Base-by-base conservation (phyloP, 1,140 invertebrate genomes). In the Danaus melanippus region DNA sequence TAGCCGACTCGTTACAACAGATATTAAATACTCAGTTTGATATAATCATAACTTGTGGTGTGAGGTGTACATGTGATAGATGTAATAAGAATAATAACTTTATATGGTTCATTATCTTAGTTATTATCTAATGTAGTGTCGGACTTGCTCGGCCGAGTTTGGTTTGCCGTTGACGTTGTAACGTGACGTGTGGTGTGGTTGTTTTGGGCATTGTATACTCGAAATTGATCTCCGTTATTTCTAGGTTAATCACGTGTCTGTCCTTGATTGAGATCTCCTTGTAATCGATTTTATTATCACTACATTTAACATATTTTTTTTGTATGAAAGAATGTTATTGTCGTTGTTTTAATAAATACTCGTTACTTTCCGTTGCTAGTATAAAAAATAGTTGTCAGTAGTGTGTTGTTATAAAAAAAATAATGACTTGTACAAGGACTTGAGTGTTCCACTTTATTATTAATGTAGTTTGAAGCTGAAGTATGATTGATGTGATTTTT, bases 401-500 rank as follows among this genome's bases (percentile, higher is more conserved):
- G 21, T 32, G 21, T 7, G 21, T 32, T 32, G 21, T 3, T 32
- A 47, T 32, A n/a, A 12, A 17, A 46, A 9, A 46, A 1, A 1
- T 46, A 8, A 11, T 8, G 9, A 11, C 1, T 46, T 15, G 17
- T 9, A 12, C 12, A 11, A 9, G 10, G 8, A 44, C n/a, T 44
- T 11, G 12, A 11, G 12, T n/a, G 43, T 44, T 11, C 15, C 44
- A 46, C 9, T 12, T 12, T 9, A 46, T 46, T 9, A 56, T n/a
- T 40, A 39, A 44, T 42, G 42, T 45, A 12, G 45, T 44, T 32
- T 50, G 15, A 44, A 32, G 53, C 49, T 51, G 50, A 45, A 47
- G 50, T 57, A 47, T 10, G 52, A 12, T 9, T 54, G 47, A 21
- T 47, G 40, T 9, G 43, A 51, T 9, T 49, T 10, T n/a, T 43